Evolutionary conservation across 1,140 invertebrate species (phyloP).

Genomic region (Pachypeltis micranthus): DNA sequence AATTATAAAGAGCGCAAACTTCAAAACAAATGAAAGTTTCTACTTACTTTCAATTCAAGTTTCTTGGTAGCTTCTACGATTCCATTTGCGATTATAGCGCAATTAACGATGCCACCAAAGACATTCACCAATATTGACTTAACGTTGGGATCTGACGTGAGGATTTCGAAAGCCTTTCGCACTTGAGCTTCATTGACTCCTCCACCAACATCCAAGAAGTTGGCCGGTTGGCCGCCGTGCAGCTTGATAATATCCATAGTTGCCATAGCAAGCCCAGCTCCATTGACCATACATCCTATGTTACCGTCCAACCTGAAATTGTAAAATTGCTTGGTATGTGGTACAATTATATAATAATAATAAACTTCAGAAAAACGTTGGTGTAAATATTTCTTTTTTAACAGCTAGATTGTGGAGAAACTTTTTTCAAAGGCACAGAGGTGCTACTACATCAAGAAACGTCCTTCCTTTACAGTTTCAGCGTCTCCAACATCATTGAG

Average conservation of each 20-base stretch:
- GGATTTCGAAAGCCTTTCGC: conserved; percentile 56
- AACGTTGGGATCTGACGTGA: conserved; percentile 68
- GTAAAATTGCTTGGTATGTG: too few relatives aligned
- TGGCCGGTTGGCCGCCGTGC: conserved; percentile 61
- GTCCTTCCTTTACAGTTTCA: too few relatives aligned
- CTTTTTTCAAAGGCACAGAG: too few relatives aligned
- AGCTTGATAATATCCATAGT: conserved; percentile 70
- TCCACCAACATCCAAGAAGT: conserved; percentile 72
- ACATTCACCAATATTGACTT: conserved; percentile 96
- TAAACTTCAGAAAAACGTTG: too few relatives aligned
- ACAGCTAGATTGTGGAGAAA: too few relatives aligned
- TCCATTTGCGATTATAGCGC: conserved; percentile 89
- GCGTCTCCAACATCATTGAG: too few relatives aligned
- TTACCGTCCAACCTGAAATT: conserved; percentile 78
- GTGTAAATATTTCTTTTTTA: too few relatives aligned
- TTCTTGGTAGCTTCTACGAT: conserved; percentile 78
- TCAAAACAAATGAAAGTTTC: too few relatives aligned
- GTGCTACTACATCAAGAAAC: too few relatives aligned
- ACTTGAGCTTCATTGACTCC: conserved; percentile 64
- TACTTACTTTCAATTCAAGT: conserved; percentile 54
- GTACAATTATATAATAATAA: too few relatives aligned
- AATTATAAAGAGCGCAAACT: too few relatives aligned
- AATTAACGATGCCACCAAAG: conserved; percentile 98
- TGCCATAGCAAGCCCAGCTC: conserved; percentile 69
- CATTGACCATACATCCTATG: conserved; percentile 81